Evolutionary conservation across 2,888 invertebrate genomes (phyloP), one percentile per base, ranked within the genome.

Genomic region (Drosophila melanosoma): DNA sequence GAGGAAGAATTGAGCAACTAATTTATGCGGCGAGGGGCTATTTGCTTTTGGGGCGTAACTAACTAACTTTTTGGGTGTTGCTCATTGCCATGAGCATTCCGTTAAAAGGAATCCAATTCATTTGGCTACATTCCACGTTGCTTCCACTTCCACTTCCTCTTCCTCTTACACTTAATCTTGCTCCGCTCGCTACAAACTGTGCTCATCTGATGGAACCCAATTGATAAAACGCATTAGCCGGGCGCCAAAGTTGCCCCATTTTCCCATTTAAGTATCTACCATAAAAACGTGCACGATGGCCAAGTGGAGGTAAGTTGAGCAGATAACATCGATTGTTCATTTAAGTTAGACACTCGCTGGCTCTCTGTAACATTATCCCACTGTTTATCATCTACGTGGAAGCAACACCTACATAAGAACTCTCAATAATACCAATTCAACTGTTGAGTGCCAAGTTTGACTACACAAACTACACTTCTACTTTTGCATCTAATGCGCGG

Each of bases 201-300:
- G 29, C 88, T 74, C 82, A 83, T 87, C 80, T 80, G 90, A 87
- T 90, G 87, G 76, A 87, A 84, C 82, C 78, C 87, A 89, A 87
- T 87, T 89, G 87, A 89, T 87, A 87, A 90, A 90, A 87, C 78
- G 75, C 89, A 87, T 90, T 90, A 87, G 77, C 89, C 78, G 69
- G 78, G 59, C 72, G 70, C 89, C 76, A 71, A 89, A 86, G 82
- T 89, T 83, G 70, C 72, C 52, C 53, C 61, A 49, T 45, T 51
- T 33, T 15, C 51, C 49, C 52, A 63, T 70, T 72, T 71, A 70
- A 78, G 62, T 76, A 66, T 62, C 73, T 35, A 52, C 77, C 83
- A 80, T 85, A 76, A 87, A 85, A 89, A 69, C 60, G 73, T 59
- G 73, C 33, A 32, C 45, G 45, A 60, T 67, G 71, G 36, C 70